Evolutionary conservation across 2,797 vertebrate genomes (phyloP), one percentile per base, ranked within the genome.

Genomic region (Eurystomus glaucurus): DNA sequence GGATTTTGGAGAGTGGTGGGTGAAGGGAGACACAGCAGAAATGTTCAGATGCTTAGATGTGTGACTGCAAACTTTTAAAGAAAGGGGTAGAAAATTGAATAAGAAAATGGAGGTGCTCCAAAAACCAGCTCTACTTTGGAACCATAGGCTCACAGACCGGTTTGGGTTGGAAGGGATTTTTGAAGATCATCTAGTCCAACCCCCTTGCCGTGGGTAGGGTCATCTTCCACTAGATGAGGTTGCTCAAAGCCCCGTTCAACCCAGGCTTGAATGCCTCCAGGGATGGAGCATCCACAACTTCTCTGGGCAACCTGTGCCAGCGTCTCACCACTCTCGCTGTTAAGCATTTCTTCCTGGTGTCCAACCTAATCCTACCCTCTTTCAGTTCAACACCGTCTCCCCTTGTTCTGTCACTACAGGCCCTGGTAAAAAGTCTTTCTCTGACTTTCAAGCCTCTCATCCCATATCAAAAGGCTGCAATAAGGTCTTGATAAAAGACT

Each of bases 1-100:
- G 2, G 22, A 45, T 61, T 46, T 37, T 69, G 37, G 62, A 68
- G 68, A 51, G 16, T 11, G 26, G 26, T 29, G 26, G 37, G 5
- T 43, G 64, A 69, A 61, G 46, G 28, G 31, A 83, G 31, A 17
- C 15, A 23, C 17, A 51, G n/a, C 12, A 90, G 77, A 76, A 72
- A 71, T 35, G 22, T 64, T 79, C 43, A n/a, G 26, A 11, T 10
- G 23, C 37, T 86, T 8, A 16, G 48, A 37, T 0, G 0, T 15
- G 43, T 48, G 45, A 65, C 15, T 64, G 21, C 23, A 58, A 60
- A 23, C 33, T 61, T 61, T 39, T 37, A 37, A 55, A 54, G 50
- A 50, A 48, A 57, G 3, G 8, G 22, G 35, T 48, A 55, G 43
- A 55, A 76, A 90, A 48, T 21, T 43, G 10, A 18, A n/a, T 10